These are phyloP conservation scores for Rhinoderma darwinii DNA, from an alignment of 2,113 vertebrate genomes.

Conservation along the genomic window DNA sequence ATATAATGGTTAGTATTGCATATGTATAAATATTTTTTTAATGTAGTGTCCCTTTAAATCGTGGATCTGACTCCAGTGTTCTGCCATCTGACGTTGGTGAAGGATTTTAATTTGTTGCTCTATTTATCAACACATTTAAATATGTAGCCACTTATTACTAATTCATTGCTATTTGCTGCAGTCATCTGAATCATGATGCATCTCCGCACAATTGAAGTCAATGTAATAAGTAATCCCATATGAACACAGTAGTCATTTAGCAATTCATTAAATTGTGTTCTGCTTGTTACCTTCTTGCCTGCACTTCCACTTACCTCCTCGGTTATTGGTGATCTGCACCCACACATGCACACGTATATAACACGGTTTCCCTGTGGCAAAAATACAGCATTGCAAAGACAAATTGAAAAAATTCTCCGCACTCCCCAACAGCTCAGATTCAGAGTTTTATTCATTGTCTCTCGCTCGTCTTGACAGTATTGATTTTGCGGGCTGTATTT, in stretches of 20 bases:
- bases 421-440: background rate
- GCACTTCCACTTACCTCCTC: conserved; percentile 16
- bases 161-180: conserved; percentile 70
- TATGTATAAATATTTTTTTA: too few species aligned
- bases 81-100: conserved; percentile 59
- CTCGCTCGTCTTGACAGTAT: conserved; percentile 36
- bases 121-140: conserved; percentile 65
- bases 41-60: too few species aligned
- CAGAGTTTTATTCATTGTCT: conserved; percentile 39
- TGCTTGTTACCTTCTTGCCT: conserved; percentile 58
- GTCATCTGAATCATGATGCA: conserved; percentile 71
- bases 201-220: conserved; percentile 67
- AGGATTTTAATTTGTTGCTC: conserved; percentile 64
- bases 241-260: conserved; percentile 65
- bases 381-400: background rate
- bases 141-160: conserved; percentile 72
- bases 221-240: conserved; percentile 67
- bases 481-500: conserved; percentile 46
- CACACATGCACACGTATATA: background rate
- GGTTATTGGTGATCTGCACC: background rate
- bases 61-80: conserved; percentile 26
- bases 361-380: conserved; percentile 20
- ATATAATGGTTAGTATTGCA: too few species aligned
- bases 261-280: conserved; percentile 67
- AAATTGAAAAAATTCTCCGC: conserved; percentile 31